Evolutionary conservation across 1,140 invertebrate genomes (phyloP).

Genomic region (Tyrophagus putrescentiae): DNA sequence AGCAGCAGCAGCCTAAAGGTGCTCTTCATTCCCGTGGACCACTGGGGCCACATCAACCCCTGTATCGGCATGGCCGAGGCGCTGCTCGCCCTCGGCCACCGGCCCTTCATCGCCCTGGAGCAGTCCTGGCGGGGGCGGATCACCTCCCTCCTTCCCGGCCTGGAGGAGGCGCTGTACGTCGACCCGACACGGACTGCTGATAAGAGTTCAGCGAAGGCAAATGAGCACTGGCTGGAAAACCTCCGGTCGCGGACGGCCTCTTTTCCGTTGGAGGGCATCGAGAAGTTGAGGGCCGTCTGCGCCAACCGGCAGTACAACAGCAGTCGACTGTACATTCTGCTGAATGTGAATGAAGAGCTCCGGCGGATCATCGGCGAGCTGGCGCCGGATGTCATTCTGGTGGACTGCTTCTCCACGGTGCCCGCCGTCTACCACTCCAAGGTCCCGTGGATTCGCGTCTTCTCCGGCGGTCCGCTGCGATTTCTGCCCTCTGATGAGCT

Average conservation of each 20-base stretch:
- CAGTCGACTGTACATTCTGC: background rate
- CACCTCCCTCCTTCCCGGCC: background rate
- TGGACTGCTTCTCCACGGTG: slow-evolving; percentile 12
- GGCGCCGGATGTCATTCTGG: slow-evolving; percentile 17
- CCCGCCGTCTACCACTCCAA: slow-evolving; percentile 6
- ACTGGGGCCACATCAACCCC: background rate
- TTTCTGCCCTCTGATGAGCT: background rate
- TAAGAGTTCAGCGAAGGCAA: no score
- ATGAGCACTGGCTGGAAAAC: background rate
- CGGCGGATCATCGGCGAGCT: background rate
- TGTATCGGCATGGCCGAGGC: background rate
- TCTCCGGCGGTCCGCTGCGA: background rate
- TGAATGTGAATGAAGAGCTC: slow-evolving; percentile 1
- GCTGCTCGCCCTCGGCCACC: background rate
- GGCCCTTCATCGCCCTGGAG: slow-evolving; percentile 1
- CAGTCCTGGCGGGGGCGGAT: background rate
- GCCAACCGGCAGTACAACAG: no score
- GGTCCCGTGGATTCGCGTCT: slow-evolving; percentile 14
- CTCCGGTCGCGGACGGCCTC: no score
- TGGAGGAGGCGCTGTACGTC: slow-evolving; percentile 12
- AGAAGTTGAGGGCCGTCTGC: no score
- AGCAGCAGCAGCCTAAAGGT: no score
- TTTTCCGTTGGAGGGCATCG: background rate
- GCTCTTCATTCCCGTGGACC: background rate
- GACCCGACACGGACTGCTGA: background rate